These are phyloP conservation scores for Ferrisia virgata DNA, from an alignment of 2,888 invertebrate genomes.

Conservation along the genomic window DNA sequence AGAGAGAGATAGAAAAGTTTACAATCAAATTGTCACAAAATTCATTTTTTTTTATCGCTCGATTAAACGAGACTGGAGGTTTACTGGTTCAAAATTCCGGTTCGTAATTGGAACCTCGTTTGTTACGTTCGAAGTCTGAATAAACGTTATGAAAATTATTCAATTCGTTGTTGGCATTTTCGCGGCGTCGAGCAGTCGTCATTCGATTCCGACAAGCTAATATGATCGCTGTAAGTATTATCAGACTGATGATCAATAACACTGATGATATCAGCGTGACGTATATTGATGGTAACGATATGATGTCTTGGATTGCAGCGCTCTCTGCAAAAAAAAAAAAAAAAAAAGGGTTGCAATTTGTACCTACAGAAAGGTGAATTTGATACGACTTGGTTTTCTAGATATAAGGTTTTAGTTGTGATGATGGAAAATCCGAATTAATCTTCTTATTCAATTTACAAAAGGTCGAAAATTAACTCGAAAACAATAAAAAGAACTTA, in stretches of 20 bases:
- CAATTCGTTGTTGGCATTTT: conserved; percentile 35
- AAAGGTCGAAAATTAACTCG: no score
- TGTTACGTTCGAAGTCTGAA: conserved; percentile 13
- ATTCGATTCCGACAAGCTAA: conserved; percentile 22
- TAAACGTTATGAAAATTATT: conserved; percentile 40
- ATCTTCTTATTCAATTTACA: no score
- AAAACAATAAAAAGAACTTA: no score
- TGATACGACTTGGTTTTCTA: no score
- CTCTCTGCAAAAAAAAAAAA: conserved; percentile 28
- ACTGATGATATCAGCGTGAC: conserved; percentile 20
- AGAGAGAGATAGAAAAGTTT: neutral
- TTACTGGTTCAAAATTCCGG: conserved; percentile 51
- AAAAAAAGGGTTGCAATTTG: no score
- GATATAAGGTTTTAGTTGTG: no score
- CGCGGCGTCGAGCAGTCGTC: neutral
- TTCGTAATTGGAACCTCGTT: conserved; percentile 52
- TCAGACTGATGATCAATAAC: conserved; percentile 19
- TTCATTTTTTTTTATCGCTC: neutral
- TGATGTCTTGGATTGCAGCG: conserved; percentile 25
- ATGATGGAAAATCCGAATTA: no score
- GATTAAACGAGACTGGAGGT: neutral
- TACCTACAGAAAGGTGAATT: no score
- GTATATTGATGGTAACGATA: conserved; percentile 32
- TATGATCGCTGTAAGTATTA: conserved; percentile 26
- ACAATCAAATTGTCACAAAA: neutral